Percentiles rank a stretch among this genome's conserved stretches.
Evolutionary conservation across 2,888 invertebrate genomes (phyloP).

Genomic region (Zaprionus bogoriensis): DNA sequence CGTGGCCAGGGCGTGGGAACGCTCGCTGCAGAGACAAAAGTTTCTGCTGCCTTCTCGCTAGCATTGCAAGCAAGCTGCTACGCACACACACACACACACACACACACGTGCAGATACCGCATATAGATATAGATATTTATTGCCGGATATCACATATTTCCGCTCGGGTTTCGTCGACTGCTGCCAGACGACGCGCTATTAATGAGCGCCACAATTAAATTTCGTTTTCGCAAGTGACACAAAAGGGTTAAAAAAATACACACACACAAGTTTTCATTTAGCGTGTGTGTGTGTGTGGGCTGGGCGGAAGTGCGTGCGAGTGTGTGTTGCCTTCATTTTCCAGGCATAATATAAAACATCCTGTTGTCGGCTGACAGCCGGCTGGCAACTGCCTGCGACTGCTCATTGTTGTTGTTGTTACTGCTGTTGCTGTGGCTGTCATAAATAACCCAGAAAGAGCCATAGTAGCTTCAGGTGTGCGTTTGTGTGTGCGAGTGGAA

Average conservation of each 20-base stretch:
- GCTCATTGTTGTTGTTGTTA: conserved; percentile 9
- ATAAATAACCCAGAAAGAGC: conserved; percentile 64
- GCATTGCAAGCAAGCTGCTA: neutral
- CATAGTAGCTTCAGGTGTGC: conserved; percentile 40
- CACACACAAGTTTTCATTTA: conserved; percentile 1
- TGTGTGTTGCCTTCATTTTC: conserved; percentile 52
- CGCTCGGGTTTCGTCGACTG: conserved; percentile 36
- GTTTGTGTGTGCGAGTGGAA: conserved; percentile 25
- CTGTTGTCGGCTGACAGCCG: conserved; percentile 60
- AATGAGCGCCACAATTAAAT: conserved; percentile 72
- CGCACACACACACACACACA: conserved; percentile 1
- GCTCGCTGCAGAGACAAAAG: no score
- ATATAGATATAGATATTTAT: conserved; percentile 54
- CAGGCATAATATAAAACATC: conserved; percentile 70
- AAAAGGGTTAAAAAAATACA: conserved; percentile 40
- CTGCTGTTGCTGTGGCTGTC: conserved; percentile 36
- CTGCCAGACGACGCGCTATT: conserved; percentile 49
- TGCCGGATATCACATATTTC: conserved; percentile 73
- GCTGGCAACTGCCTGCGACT: conserved; percentile 24
- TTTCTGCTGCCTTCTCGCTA: neutral
- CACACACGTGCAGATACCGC: conserved; percentile 1
- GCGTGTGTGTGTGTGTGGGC: conserved; percentile 22
- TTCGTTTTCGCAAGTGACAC: conserved; percentile 56
- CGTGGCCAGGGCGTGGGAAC: no score
- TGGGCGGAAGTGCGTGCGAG: neutral